A percentile compares a stretch with the other conserved stretches of the same genome.
Conservation (phyloP, 2,888 invertebrate genomes). For the Melitaea athalia region DNA sequence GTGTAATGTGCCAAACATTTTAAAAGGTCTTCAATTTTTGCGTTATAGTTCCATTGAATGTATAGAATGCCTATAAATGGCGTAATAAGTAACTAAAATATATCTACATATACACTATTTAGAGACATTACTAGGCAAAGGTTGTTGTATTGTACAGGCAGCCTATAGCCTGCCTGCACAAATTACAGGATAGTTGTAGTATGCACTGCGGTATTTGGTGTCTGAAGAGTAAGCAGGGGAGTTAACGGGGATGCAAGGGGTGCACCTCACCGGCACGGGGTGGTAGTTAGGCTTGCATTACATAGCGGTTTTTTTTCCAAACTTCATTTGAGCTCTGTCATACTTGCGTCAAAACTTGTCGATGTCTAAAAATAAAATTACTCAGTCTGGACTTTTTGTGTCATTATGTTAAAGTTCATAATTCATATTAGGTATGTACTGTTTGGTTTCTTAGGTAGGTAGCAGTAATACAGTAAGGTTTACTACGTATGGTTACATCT, state of each 20-base stretch:
- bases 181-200: constrained; percentile 39
- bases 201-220: constrained; percentile 35
- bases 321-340: constrained; percentile 33
- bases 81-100: not conserved
- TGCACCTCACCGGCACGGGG: constrained; percentile 33
- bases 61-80: too few species aligned
- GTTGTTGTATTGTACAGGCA: constrained; percentile 22
- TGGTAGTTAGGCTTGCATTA: constrained; percentile 43
- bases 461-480: not conserved
- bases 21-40: too few species aligned
- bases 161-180: constrained; percentile 31
- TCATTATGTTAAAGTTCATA: not conserved
- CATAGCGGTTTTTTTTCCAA: constrained; percentile 39
- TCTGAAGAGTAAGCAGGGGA: constrained; percentile 41
- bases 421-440: not conserved
- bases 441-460: not conserved
- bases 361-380: not conserved
- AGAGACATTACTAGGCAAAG: constrained; percentile 13
- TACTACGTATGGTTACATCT: not conserved
- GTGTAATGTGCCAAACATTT: too few species aligned
- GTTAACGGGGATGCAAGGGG: constrained; percentile 32
- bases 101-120: too few species aligned
- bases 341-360: constrained; percentile 18
- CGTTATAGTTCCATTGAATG: too few species aligned
- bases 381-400: not conserved